These are phyloP conservation scores for Setophaga coronata DNA, from an alignment of 2,113 vertebrate genomes.

Conservation along the genomic window DNA sequence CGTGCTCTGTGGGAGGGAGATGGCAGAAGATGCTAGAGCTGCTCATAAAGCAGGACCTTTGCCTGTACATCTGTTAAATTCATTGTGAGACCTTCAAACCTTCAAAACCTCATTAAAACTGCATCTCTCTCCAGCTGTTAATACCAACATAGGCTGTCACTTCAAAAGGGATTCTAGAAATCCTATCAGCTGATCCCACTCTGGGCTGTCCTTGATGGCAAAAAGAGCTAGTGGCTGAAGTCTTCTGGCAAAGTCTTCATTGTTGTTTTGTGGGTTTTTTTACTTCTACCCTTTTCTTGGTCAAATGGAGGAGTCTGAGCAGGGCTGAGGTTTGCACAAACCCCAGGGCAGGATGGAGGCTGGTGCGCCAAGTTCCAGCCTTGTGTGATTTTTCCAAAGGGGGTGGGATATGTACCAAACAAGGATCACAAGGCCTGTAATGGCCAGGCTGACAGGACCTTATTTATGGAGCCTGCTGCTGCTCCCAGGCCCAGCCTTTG, in stretches of 20 bases:
- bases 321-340: neutral
- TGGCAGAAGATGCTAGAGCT: neutral
- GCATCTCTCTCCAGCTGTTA: neutral
- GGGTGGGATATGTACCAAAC: neutral
- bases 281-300: neutral
- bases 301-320: neutral
- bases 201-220: neutral
- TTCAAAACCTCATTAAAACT: neutral
- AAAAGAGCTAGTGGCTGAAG: neutral
- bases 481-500: neutral
- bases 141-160: neutral
- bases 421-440: neutral
- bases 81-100: neutral
- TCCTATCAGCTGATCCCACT: neutral
- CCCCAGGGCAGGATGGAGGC: neutral
- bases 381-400: fast-evolving
- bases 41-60: neutral
- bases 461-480: neutral
- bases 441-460: neutral
- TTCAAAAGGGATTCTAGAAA: neutral
- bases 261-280: fast-evolving
- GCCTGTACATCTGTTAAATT: neutral
- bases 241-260: neutral
- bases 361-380: neutral
- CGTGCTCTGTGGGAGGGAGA: neutral